Evolutionary conservation across 2,797 vertebrate species (phyloP).

Genomic region (Mormyrus hasselquistii): DNA sequence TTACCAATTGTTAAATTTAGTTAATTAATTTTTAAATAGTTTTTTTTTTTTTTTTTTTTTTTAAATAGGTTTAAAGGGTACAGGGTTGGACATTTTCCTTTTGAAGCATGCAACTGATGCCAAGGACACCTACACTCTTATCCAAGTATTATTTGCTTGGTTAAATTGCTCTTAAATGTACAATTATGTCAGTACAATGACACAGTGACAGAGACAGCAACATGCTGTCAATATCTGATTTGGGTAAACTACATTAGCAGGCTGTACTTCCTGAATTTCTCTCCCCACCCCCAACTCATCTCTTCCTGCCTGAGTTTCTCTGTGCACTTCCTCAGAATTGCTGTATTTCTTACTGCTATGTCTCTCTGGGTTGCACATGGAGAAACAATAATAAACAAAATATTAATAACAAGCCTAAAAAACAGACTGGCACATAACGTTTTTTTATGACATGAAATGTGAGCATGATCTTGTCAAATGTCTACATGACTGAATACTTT

Average conservation of each 20-base stretch:
- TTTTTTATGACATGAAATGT: not conserved
- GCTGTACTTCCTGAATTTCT: constrained; percentile 7
- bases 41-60: not conserved
- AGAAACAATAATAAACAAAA: not conserved
- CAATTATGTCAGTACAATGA: not conserved
- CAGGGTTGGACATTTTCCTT: not conserved
- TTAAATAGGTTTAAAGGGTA: not conserved
- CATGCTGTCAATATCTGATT: not conserved
- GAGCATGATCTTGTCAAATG: not conserved
- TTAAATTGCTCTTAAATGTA: not conserved
- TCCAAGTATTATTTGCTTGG: not conserved
- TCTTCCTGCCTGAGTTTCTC: not conserved
- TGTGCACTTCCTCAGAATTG: constrained; percentile 30
- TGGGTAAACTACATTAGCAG: not conserved
- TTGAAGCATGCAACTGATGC: not conserved
- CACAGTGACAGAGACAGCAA: not conserved
- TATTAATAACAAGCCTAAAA: not conserved
- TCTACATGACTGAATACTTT: not conserved
- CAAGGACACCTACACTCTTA: not conserved
- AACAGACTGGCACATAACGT: not conserved
- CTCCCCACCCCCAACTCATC: not conserved
- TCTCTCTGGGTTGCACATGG: not conserved
- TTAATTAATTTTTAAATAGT: not conserved
- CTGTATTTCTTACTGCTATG: not conserved
- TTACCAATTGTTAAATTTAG: not conserved